These are phyloP conservation scores for Holotrichia oblita DNA, from an alignment of 1,140 invertebrate species.

Conservation along the genomic window DNA sequence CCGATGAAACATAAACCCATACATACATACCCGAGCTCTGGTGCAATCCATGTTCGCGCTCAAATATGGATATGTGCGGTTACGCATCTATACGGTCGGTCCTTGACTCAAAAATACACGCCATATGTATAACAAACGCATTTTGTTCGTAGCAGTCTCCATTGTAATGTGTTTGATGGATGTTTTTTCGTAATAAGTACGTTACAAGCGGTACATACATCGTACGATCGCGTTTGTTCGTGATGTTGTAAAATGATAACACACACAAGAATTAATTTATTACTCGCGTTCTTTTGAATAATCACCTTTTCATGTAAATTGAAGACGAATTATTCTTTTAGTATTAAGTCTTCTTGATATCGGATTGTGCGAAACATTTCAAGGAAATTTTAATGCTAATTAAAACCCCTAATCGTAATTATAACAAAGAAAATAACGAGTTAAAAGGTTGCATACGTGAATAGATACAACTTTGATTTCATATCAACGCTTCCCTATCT, in stretches of 20 bases:
- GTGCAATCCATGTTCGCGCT: background rate
- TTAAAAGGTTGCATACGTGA: too few species aligned
- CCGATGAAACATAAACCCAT: background rate
- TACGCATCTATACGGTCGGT: conserved; percentile 6
- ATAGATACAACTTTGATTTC: too few species aligned
- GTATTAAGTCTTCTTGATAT: too few species aligned
- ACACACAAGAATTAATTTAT: conserved; percentile 19
- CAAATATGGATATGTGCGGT: conserved; percentile 5
- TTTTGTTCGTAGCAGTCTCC: conserved; percentile 8
- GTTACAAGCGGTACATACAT: background rate
- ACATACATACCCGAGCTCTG: background rate
- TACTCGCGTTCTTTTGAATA: background rate
- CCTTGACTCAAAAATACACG: conserved; percentile 33
- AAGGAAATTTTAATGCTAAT: too few species aligned
- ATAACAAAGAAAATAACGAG: too few species aligned
- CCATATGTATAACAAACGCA: conserved; percentile 13
- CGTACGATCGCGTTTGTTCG: background rate
- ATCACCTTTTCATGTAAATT: conserved; percentile 14
- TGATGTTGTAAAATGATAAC: conserved; percentile 26
- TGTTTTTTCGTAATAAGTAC: conserved; percentile 21
- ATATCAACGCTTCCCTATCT: too few species aligned
- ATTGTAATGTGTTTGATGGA: conserved; percentile 16
- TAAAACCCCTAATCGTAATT: too few species aligned
- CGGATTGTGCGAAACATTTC: too few species aligned
- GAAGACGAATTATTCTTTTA: too few species aligned